Percentiles rank a stretch among this genome's conserved stretches.
These are phyloP conservation scores for Myoxocephalus aenaeus DNA, from an alignment of 2,797 vertebrate genomes.

Conservation along the genomic window DNA sequence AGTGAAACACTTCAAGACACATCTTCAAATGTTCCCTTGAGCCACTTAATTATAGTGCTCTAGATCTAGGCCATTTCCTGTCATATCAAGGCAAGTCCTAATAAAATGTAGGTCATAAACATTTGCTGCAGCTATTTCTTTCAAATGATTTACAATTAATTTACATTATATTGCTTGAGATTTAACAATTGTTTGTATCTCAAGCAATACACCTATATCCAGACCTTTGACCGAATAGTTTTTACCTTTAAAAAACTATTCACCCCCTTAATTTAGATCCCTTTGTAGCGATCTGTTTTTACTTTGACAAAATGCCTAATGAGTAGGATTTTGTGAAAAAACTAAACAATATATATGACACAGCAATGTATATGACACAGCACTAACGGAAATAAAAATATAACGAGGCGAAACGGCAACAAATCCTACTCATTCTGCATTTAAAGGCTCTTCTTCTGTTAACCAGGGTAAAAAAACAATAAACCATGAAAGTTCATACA, in stretches of 20 bases:
- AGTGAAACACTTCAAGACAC: neutral
- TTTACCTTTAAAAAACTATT: neutral
- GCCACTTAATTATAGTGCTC: neutral
- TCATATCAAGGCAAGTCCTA: neutral
- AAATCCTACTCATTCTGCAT: constrained; percentile 3
- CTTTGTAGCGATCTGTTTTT: neutral
- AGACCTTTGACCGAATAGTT: neutral
- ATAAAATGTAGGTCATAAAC: constrained; percentile 8
- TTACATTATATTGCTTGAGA: neutral
- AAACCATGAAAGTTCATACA: neutral
- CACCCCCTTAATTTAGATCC: neutral
- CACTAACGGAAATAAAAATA: no score
- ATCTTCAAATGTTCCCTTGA: neutral
- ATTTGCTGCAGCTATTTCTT: neutral
- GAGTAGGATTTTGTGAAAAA: neutral
- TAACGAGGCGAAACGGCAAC: neutral
- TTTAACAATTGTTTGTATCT: neutral
- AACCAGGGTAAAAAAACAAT: neutral
- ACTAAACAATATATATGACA: neutral
- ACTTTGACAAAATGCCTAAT: neutral
- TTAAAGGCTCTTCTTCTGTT: neutral
- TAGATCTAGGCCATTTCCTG: constrained; percentile 10
- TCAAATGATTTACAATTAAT: neutral
- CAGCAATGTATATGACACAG: neutral
- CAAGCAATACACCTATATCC: neutral